phyloP scores from a whole-genome alignment of 2,888 invertebrate species.

The Eubasilissa splendida region DNA sequence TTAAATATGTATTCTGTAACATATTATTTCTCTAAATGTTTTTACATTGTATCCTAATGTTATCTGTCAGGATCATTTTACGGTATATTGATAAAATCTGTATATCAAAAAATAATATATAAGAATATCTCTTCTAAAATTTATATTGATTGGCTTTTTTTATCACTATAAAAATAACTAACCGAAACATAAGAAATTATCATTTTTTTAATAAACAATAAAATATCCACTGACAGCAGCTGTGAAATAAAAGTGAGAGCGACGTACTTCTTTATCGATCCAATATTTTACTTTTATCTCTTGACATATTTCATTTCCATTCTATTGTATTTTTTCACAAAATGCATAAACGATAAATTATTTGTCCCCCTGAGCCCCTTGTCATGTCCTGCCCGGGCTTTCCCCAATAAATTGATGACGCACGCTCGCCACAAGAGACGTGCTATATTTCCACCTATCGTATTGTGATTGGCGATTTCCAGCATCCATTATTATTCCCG shows the following conservation, averaged over 20 bases:
- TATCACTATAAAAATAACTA: too few species aligned
- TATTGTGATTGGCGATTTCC: conserved; percentile 21
- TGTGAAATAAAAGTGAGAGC: background rate
- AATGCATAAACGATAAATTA: conserved; percentile 31
- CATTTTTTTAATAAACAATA: too few species aligned
- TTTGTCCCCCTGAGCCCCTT: background rate
- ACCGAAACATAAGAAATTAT: too few species aligned
- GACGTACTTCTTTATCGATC: conserved; percentile 1
- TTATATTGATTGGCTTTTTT: too few species aligned
- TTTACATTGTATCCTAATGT: too few species aligned
- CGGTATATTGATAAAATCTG: too few species aligned
- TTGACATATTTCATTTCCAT: conserved; percentile 25
- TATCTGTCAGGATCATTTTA: too few species aligned
- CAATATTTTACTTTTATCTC: conserved; percentile 7
- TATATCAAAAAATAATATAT: too few species aligned
- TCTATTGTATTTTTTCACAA: conserved; percentile 22
- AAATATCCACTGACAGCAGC: background rate
- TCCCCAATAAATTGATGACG: conserved; percentile 36
- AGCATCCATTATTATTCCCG: background rate
- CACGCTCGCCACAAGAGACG: conserved; percentile 18
- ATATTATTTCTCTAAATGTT: too few species aligned
- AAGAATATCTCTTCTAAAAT: too few species aligned
- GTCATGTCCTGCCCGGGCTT: conserved; percentile 16
- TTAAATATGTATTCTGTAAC: too few species aligned
- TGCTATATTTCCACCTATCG: conserved; percentile 10